phyloP scores from a whole-genome alignment of 92 coral and sea anemone genomes.

The Heliopora coerulea region DNA sequence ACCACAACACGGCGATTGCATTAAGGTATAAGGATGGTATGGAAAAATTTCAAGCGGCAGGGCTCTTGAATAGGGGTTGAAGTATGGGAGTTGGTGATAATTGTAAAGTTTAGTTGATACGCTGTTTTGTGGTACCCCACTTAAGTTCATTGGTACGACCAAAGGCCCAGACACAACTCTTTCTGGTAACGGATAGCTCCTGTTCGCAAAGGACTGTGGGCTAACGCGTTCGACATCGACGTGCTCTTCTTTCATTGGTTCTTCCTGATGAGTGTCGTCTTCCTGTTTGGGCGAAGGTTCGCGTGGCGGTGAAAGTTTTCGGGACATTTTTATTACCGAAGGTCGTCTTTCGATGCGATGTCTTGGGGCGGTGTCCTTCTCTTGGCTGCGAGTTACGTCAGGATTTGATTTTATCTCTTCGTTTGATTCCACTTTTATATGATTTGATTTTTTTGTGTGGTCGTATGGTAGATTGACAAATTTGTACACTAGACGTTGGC shows the following conservation, averaged over 20 bases:
- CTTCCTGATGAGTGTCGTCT: neutral
- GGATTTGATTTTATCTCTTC: slow-evolving; percentile 2
- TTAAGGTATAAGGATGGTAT: slow-evolving; percentile 24
- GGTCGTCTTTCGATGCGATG: slow-evolving; percentile 25
- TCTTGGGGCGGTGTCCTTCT: neutral
- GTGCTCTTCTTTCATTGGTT: slow-evolving; percentile 34
- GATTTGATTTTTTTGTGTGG: slow-evolving; percentile 23
- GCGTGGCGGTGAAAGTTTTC: slow-evolving; percentile 28
- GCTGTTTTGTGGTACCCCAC: neutral
- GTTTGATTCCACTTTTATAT: slow-evolving; percentile 14
- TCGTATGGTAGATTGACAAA: slow-evolving; percentile 92
- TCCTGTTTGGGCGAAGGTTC: slow-evolving; percentile 28
- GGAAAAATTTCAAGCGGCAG: slow-evolving; percentile 18
- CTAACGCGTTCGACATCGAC: slow-evolving; percentile 29
- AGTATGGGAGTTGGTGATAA: slow-evolving; percentile 23
- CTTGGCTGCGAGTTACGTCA: slow-evolving; percentile 20
- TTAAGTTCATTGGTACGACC: slow-evolving; percentile 20
- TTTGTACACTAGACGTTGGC: slow-evolving; percentile 96
- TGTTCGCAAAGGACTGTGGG: slow-evolving; percentile 11
- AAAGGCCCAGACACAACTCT: slow-evolving; percentile 2
- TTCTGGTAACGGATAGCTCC: neutral
- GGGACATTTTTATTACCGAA: slow-evolving; percentile 37
- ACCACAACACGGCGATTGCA: slow-evolving; percentile 40
- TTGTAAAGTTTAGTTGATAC: slow-evolving; percentile 19
- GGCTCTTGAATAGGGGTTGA: slow-evolving; percentile 20